Evolutionary conservation across 2,797 vertebrate species (phyloP), one percentile per base, ranked within the genome.

Genomic region (Bufotes viridis): DNA sequence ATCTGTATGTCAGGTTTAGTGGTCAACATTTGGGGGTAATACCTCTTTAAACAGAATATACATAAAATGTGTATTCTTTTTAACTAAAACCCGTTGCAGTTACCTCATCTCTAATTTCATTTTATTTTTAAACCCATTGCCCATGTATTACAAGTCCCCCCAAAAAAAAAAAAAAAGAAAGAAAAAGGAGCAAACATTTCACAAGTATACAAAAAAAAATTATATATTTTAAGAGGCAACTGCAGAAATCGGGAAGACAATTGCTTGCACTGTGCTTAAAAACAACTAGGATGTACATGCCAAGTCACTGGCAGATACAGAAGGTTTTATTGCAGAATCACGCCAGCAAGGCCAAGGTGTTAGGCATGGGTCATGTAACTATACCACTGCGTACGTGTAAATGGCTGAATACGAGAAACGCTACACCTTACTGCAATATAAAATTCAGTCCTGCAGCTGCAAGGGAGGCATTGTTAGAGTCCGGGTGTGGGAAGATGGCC

Each of bases 241-340:
- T 49, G 58, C 79, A 63, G 20, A 63, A 81, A 20, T 42, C 60
- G n/a, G 42, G 78, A 80, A 60, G 26, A 49, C 80, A 51, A 49
- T 29, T 17, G 49, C 80, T 63, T 7, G 10, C 34, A n/a, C 34
- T 81, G 80, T n/a, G 61, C 42, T 51, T 65, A 67, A 51, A 65
- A 51, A 61, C 60, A 53, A n/a, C 10, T 42, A 51, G n/a, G 8
- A 20, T 63, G 34, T 63, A 81, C 22, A 51, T 63, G 61, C 75
- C 75, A 55, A 1, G 49, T 78, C 75, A 78, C 11, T 53, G 72
- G 72, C 7, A 75, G 8, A 34, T 70, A 29, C 69, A 70, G 69
- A 18, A 72, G 29, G 11, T 14, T n/a, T 81, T 81, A 81, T 81
- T 67, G 63, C 58, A 81, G 60, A 17, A 80, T 34, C n/a, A 61